phyloP scores from a whole-genome alignment of 2,797 vertebrate species.

The Crenichthys baileyi region DNA sequence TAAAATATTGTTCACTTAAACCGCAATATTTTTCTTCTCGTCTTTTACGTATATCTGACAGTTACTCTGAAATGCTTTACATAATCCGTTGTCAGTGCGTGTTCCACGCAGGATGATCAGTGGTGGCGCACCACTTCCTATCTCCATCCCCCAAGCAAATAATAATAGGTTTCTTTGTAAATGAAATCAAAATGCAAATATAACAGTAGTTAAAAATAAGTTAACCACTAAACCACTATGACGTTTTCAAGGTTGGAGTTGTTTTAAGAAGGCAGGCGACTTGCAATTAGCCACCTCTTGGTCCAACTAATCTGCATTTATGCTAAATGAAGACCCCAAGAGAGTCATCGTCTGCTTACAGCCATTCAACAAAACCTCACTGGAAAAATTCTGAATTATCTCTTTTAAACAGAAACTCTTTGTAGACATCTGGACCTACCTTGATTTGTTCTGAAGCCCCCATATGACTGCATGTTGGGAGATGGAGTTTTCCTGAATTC shows the following conservation, averaged over 20 bases:
- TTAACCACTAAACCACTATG: too few species aligned
- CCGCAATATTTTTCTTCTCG: not conserved
- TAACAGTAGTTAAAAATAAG: too few species aligned
- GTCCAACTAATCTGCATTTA: not conserved
- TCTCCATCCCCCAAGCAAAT: not conserved
- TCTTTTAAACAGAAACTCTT: not conserved
- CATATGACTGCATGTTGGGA: constrained; percentile 67
- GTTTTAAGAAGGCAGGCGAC: not conserved
- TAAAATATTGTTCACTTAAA: not conserved
- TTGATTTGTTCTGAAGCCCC: constrained; percentile 73
- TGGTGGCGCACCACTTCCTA: not conserved
- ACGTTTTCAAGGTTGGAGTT: too few species aligned
- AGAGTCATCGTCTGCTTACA: not conserved
- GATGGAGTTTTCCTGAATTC: constrained; percentile 69
- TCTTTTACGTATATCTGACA: not conserved
- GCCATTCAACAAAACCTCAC: not conserved
- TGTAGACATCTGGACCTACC: constrained; percentile 74
- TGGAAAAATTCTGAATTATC: not conserved
- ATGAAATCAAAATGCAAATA: too few species aligned
- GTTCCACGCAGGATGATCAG: not conserved
- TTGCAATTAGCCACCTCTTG: not conserved
- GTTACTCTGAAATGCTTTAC: too few species aligned
- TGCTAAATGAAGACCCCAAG: not conserved
- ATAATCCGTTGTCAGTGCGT: too few species aligned
- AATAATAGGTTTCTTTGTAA: too few species aligned